Conservation (phyloP, 2,113 vertebrate genomes). For the Leuciscus idus region DNA sequence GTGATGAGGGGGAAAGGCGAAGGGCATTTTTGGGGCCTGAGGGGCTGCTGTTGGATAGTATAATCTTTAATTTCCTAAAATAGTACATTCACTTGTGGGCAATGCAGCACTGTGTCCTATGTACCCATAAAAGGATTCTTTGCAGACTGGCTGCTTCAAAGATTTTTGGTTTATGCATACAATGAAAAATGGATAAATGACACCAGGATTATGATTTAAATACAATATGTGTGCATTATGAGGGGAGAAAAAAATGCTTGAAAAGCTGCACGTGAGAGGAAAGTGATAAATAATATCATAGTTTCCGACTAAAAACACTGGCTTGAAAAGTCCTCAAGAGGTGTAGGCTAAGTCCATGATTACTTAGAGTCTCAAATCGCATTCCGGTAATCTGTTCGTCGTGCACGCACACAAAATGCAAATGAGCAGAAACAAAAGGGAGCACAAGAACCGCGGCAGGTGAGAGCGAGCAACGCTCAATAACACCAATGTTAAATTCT, state of each 20-base stretch:
- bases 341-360: conserved; percentile 30
- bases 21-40: conserved; percentile 13
- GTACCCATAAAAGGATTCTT: conserved; percentile 6
- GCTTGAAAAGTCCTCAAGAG: conserved; percentile 26
- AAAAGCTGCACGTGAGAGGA: background rate
- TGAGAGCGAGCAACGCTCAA: conserved; percentile 76
- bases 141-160: background rate
- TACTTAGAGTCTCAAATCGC: conserved; percentile 40
- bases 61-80: conserved; percentile 20
- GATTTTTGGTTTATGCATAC: background rate
- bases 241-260: background rate
- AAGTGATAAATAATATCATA: conserved; percentile 28
- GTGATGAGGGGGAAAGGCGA: conserved; percentile 4
- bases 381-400: conserved; percentile 41
- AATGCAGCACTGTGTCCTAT: background rate
- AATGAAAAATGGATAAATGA: background rate
- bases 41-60: background rate
- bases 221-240: background rate
- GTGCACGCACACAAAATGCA: conserved; percentile 50
- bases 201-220: background rate
- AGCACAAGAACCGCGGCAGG: conserved; percentile 65
- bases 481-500: conserved; percentile 94
- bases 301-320: conserved; percentile 42
- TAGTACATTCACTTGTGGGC: conserved; percentile 22
- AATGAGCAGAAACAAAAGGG: conserved; percentile 63